Evolutionary conservation across 2,113 vertebrate genomes (phyloP).

Genomic region (Misgurnus anguillicaudatus): DNA sequence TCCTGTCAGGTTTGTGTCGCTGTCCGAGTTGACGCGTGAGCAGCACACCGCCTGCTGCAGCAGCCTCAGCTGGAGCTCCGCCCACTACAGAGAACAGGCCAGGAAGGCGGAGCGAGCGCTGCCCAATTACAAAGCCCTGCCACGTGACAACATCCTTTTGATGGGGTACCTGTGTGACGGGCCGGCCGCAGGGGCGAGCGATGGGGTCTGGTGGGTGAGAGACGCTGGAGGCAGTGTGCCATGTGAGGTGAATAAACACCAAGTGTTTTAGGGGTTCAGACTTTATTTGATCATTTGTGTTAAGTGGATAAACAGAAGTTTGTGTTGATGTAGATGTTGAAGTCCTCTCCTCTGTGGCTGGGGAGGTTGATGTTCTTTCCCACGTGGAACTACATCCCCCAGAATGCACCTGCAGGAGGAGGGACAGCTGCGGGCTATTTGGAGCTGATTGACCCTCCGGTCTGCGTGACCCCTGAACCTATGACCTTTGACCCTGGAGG

Average conservation of each 20-base stretch:
- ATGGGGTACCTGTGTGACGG: slow-evolving; percentile 76
- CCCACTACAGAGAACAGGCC: slow-evolving; percentile 74
- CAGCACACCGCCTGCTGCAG: slow-evolving; percentile 79
- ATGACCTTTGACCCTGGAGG: slow-evolving; percentile 46
- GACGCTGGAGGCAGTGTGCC: slow-evolving; percentile 74
- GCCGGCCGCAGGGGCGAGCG: slow-evolving; percentile 48
- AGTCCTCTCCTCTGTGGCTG: slow-evolving; percentile 74
- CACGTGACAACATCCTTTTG: slow-evolving; percentile 77
- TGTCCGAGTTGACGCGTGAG: slow-evolving; percentile 73
- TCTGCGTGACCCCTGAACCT: slow-evolving; percentile 60
- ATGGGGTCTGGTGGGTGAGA: slow-evolving; percentile 70
- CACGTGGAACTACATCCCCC: slow-evolving; percentile 84
- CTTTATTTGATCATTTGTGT: too few relatives aligned
- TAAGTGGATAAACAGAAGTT: slow-evolving; percentile 14
- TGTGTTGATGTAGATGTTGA: slow-evolving; percentile 67
- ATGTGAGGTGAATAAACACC: slow-evolving; percentile 72
- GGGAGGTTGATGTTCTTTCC: slow-evolving; percentile 74
- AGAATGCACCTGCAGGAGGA: slow-evolving; percentile 54
- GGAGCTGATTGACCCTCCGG: slow-evolving; percentile 76
- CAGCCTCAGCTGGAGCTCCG: slow-evolving; percentile 79
- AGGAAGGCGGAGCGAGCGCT: slow-evolving; percentile 64
- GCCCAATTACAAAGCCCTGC: slow-evolving; percentile 57
- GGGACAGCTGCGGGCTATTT: slow-evolving; percentile 57
- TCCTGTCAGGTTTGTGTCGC: slow-evolving; percentile 69
- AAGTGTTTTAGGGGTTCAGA: background rate